Base-by-base conservation (phyloP, 2,888 invertebrate species). In the Drosophila buzzatii region DNA sequence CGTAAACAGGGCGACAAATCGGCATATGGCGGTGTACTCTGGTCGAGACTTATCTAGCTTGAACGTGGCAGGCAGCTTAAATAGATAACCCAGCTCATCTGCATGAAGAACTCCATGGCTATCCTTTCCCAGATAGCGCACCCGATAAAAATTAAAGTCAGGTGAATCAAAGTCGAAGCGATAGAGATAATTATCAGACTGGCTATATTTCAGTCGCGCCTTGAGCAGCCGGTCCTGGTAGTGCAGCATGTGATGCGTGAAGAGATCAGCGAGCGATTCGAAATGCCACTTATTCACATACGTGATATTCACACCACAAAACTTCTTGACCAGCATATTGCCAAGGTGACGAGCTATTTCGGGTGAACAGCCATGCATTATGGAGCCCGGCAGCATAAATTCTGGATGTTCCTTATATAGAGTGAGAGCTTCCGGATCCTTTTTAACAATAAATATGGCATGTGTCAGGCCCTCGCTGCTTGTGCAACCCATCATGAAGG, bases 141-240 rank as follows among this genome's bases (percentile, higher is more conserved):
- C 64, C 14, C 92, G 90, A 67, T 89, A 86, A 18, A 90, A 80
- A 73, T 93, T 93, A 33, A 91, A 92, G 51, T 82, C 80, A 4
- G 83, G 75, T 0, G 93, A 93, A 68, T 93, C 91, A 52, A 91
- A 90, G 39, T 89, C 90, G 51, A 93, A 93, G 16, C 92, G 89
- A 59, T 91, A 92, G 0, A 92, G 56, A 74, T 90, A 93, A 0
- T 89, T 92, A 2, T 89, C 83, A 3, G 89, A 89, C 12, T 62
- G 52, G 8, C 82, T 71, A 35, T 85, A 79, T 31, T 81, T 70
- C 16, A 86, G 51, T 2, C 93, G 88, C 0, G 90, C 81, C 10
- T 75, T 62, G 0, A 92, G 35, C 7, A 90, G 44, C 0, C 92
- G 90, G 27, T 91, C 78, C 20, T 87, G 76, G 0, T 77, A 55